Evolutionary conservation across 2,888 invertebrate species (phyloP).

Genomic region (Elegia similella): DNA sequence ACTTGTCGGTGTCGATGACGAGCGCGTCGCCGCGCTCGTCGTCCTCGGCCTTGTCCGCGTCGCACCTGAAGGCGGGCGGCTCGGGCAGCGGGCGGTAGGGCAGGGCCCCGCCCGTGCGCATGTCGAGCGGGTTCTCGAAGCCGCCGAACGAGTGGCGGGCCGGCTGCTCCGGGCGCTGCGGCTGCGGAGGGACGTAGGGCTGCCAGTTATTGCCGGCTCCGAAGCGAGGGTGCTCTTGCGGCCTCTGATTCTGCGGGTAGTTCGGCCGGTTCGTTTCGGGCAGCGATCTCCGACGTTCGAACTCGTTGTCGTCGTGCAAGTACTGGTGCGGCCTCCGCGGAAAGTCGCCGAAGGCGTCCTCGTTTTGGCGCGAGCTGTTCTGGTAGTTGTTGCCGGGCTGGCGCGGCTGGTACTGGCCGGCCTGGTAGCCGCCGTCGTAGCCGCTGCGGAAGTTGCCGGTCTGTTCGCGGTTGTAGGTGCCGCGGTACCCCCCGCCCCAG

Average conservation of each 20-base stretch:
- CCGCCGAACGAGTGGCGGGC: slow-evolving; percentile 55
- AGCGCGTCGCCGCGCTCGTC: slow-evolving; percentile 81
- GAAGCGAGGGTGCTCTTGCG: slow-evolving; percentile 25
- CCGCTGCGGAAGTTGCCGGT: slow-evolving; percentile 39
- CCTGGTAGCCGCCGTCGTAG: slow-evolving; percentile 75
- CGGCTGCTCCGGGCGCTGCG: slow-evolving; percentile 27
- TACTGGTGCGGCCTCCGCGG: slow-evolving; percentile 50
- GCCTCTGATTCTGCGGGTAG: slow-evolving; percentile 18
- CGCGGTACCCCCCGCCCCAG: slow-evolving; percentile 69
- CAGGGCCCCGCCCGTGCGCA: slow-evolving; percentile 50
- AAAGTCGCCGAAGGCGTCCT: slow-evolving; percentile 43
- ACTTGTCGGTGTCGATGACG: slow-evolving; percentile 82
- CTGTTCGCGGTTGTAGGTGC: slow-evolving; percentile 41
- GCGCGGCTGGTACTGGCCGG: slow-evolving; percentile 27
- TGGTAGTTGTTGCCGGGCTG: slow-evolving; percentile 32
- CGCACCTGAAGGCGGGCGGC: slow-evolving; percentile 60
- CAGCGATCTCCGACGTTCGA: slow-evolving; percentile 19
- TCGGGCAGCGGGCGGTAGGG: slow-evolving; percentile 50
- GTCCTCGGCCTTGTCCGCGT: slow-evolving; percentile 57
- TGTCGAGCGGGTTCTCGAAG: slow-evolving; percentile 61
- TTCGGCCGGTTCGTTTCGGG: slow-evolving; percentile 13
- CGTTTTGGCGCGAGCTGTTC: slow-evolving; percentile 42
- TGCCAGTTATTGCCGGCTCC: slow-evolving; percentile 42
- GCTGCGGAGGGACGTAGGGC: slow-evolving; percentile 31
- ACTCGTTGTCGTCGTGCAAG: slow-evolving; percentile 37